These are phyloP conservation scores for Zoroaster sp. DNA, from an alignment of 53 echinoderm and acorn worm species.

Conservation along the genomic window DNA sequence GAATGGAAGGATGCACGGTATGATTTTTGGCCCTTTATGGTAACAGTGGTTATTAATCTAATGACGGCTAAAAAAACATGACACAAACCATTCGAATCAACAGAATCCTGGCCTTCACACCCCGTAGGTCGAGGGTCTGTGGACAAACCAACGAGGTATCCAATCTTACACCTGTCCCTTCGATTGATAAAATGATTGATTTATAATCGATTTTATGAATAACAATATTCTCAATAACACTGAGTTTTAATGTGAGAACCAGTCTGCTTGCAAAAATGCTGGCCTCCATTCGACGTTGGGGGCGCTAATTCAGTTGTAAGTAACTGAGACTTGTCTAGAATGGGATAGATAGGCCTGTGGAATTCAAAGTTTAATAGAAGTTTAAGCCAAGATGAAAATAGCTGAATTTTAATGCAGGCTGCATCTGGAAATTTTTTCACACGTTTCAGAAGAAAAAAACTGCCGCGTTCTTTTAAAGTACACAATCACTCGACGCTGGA, in stretches of 20 bases:
- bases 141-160: neutral
- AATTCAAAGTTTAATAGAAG: too few species aligned
- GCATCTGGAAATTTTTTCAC: neutral
- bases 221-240: conserved; percentile 2
- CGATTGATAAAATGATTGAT: conserved; percentile 38
- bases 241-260: conserved; percentile 27
- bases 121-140: neutral
- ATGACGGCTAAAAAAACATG: conserved; percentile 30
- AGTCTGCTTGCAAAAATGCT: neutral
- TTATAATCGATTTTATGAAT: conserved; percentile 4
- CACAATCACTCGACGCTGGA: conserved; percentile 45
- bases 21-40: too few species aligned
- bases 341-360: too few species aligned
- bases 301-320: neutral
- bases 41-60: neutral
- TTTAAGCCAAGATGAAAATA: too few species aligned
- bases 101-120: neutral
- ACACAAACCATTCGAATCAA: conserved; percentile 35
- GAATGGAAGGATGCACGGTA: neutral
- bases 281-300: neutral
- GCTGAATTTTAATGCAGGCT: neutral
- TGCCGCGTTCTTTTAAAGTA: neutral
- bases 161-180: conserved; percentile 1
- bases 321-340: neutral
- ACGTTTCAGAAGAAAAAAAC: neutral